Evolutionary conservation across 2,888 invertebrate genomes (phyloP).

Genomic region (Coenonympha glycerion): DNA sequence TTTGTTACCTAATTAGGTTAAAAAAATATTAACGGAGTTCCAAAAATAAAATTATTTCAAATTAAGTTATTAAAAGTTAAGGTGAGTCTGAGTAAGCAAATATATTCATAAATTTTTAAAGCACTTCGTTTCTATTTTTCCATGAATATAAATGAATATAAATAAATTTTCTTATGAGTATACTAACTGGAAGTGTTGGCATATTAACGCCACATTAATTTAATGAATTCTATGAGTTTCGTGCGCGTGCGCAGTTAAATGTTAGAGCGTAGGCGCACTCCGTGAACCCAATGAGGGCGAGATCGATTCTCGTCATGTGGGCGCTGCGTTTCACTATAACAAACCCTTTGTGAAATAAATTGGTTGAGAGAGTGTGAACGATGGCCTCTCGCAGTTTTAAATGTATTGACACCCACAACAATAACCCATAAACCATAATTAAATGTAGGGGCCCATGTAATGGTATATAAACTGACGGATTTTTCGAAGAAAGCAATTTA

Average conservation of each 20-base stretch:
- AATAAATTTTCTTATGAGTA: neutral
- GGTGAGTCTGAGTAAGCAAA: too few species aligned
- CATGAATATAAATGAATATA: neutral
- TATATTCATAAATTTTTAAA: neutral
- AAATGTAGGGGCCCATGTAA: too few species aligned
- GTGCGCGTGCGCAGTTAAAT: constrained; percentile 6
- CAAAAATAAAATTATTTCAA: neutral
- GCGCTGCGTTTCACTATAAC: constrained; percentile 55
- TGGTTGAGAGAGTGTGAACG: constrained; percentile 62
- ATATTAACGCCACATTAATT: constrained; percentile 7
- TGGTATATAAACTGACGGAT: too few species aligned
- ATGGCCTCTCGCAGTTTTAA: constrained; percentile 63
- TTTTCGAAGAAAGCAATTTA: too few species aligned
- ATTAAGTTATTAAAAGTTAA: neutral
- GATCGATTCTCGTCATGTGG: constrained; percentile 65
- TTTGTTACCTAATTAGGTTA: too few species aligned
- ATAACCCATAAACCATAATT: neutral
- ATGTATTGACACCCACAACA: constrained; percentile 38
- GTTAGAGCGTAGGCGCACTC: constrained; percentile 23
- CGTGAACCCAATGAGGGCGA: constrained; percentile 57
- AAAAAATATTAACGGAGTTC: too few species aligned
- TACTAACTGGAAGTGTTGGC: constrained; percentile 2
- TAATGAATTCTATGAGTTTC: constrained; percentile 13
- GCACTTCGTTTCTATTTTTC: neutral
- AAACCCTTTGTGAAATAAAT: constrained; percentile 69